Base-by-base conservation (phyloP, 2,888 invertebrate species). In the Hyles lineata region DNA sequence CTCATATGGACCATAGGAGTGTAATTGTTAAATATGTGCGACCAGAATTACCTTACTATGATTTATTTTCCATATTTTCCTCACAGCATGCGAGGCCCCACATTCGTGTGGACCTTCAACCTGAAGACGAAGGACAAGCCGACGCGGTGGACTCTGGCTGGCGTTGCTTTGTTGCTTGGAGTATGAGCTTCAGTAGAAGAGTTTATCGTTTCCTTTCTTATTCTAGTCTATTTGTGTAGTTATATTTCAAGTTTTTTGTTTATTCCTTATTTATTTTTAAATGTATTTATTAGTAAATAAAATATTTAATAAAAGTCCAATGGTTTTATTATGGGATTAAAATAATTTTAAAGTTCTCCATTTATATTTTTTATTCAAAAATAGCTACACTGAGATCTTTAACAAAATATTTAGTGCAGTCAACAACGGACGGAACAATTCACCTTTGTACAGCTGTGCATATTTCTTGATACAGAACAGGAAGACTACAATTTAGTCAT, bases 41-140 rank as follows among this genome's bases (percentile, higher is more conserved):
- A 43, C 11, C 15, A 43, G 11, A 43, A 15, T 43, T 3, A 43
- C 0, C 43, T 43, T 7, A 55, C 7, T 55, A 6, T 55, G 55
- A 55, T 25, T 19, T 35, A 67, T 11, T 58, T 21, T 32, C 9
- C 25, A 43, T 25, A 21, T 35, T 25, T 21, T 76, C 70, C 74
- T 70, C 74, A 5, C 86, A 96, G 96, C 79, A 96, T 96, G 87
- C 96, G 99, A 72, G 99, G 99, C 0, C 97, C 97, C 0, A 99
- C 99, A 0, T 99, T 96, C 85, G 98, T 99, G 17, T 99, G 99
- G 99, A 98, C 98, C 0, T 99, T 99, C 88, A 98, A 98, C 90
- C 94, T 99, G 75, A 98, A 97, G 93, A 98, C 98, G 19, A 97
- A 96, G 86, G 98, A 98, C 82, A 98, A 97, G 80, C 96, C 98